These are phyloP conservation scores for Lemur catta DNA, from an alignment of 2,797 vertebrate genomes.

Conservation along the genomic window DNA sequence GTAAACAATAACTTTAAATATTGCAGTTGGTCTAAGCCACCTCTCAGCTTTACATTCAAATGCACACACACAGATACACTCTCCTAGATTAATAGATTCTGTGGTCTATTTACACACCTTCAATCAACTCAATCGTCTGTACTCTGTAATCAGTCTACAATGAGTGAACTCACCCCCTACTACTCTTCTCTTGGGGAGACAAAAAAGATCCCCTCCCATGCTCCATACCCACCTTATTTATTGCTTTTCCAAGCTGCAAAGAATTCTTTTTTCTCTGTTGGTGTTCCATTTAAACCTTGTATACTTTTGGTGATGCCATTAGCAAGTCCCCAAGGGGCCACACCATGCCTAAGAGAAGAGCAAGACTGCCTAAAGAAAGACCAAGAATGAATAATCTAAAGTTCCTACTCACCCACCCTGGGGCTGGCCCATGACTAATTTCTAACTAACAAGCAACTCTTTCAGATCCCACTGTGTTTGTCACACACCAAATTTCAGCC, in stretches of 20 bases:
- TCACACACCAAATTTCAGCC: background rate
- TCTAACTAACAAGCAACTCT: constrained; percentile 28
- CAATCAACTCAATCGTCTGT: background rate
- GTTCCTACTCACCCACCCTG: background rate
- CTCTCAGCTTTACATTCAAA: constrained; percentile 23
- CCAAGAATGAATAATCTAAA: background rate
- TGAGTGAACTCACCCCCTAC: background rate
- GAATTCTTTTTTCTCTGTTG: constrained; percentile 11
- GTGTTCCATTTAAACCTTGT: constrained; percentile 18
- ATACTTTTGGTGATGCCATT: background rate
- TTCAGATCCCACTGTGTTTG: background rate
- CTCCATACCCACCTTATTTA: background rate
- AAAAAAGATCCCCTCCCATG: background rate
- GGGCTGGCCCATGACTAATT: constrained; percentile 15
- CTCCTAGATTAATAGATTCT: constrained; percentile 28
- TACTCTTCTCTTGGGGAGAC: constrained; percentile 23
- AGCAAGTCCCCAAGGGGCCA: constrained; percentile 32
- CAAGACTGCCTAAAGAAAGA: background rate
- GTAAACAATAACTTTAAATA: constrained; percentile 61
- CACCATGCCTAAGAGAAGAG: background rate
- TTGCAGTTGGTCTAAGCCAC: background rate
- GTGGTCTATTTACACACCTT: constrained; percentile 29
- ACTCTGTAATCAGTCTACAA: constrained; percentile 6
- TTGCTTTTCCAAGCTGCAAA: constrained; percentile 41
- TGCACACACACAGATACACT: background rate